phyloP scores from a whole-genome alignment of 1,140 invertebrate species.

The Zaprionus ornatus region DNA sequence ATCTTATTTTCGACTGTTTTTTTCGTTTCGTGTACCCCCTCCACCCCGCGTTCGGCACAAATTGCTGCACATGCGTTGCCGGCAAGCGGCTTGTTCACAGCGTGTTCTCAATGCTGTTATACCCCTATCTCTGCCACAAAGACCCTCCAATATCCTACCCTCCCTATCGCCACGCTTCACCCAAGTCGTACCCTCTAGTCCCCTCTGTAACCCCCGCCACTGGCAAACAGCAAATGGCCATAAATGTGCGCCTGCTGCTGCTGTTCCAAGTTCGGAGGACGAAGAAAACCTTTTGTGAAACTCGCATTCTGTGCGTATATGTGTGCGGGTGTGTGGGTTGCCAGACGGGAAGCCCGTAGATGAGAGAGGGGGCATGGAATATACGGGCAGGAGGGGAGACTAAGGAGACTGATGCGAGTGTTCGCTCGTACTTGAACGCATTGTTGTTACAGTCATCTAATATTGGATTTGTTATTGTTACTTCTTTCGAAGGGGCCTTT shows the following conservation, averaged over 20 bases:
- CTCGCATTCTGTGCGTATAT: background rate
- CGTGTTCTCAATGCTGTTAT: slow-evolving; percentile 21
- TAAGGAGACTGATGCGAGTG: slow-evolving; percentile 3
- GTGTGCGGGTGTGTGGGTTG: background rate
- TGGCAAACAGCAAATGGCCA: slow-evolving; percentile 62
- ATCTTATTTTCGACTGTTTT: slow-evolving; percentile 14
- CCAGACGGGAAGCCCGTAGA: background rate
- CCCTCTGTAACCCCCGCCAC: background rate
- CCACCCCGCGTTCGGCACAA: background rate
- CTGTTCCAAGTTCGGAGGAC: slow-evolving; percentile 7
- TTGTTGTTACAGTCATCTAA: slow-evolving; percentile 74
- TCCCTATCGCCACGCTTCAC: background rate
- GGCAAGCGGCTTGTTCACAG: slow-evolving; percentile 36
- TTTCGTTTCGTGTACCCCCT: background rate
- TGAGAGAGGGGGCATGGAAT: background rate
- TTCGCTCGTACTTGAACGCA: slow-evolving; percentile 53
- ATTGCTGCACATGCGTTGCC: slow-evolving; percentile 46
- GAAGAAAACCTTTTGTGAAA: slow-evolving; percentile 22
- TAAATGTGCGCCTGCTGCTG: slow-evolving; percentile 55
- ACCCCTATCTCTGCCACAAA: slow-evolving; percentile 2
- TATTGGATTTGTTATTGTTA: slow-evolving; percentile 79
- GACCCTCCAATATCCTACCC: background rate
- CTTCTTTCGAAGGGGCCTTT: slow-evolving; percentile 39
- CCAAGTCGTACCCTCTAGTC: background rate
- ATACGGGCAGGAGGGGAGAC: background rate